phyloP scores from a whole-genome alignment of 2,888 invertebrate species.

The Leptopterna dolabrata region DNA sequence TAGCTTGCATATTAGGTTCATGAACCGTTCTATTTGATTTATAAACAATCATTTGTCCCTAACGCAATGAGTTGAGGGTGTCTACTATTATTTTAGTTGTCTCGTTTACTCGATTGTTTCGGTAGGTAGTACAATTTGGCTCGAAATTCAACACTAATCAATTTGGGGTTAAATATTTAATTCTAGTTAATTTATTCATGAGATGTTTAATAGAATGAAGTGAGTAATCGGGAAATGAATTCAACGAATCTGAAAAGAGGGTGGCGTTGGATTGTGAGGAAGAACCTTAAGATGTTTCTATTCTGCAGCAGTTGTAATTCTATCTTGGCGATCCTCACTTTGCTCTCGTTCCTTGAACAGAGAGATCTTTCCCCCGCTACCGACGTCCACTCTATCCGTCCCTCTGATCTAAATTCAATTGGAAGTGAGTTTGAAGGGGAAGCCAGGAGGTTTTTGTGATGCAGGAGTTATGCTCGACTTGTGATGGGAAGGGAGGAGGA shows the following conservation, averaged over 20 bases:
- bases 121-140: neutral
- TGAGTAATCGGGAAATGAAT: neutral
- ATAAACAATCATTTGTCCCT: no score
- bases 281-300: constrained; percentile 29
- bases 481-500: neutral
- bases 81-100: no score
- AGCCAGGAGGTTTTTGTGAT: constrained; percentile 45
- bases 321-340: constrained; percentile 34
- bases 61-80: no score
- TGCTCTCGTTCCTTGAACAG: neutral
- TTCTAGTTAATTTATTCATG: constrained; percentile 18
- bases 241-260: neutral
- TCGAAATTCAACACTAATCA: neutral
- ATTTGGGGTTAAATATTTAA: neutral
- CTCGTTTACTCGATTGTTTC: no score
- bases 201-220: neutral
- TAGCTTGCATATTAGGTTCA: no score
- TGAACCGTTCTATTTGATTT: no score
- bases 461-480: constrained; percentile 47
- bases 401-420: constrained; percentile 49
- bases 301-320: constrained; percentile 42
- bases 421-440: constrained; percentile 46
- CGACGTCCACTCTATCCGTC: neutral
- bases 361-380: neutral
- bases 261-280: neutral